phyloP scores from a whole-genome alignment of 2,113 vertebrate species.

The Tragelaphus imberbis region DNA sequence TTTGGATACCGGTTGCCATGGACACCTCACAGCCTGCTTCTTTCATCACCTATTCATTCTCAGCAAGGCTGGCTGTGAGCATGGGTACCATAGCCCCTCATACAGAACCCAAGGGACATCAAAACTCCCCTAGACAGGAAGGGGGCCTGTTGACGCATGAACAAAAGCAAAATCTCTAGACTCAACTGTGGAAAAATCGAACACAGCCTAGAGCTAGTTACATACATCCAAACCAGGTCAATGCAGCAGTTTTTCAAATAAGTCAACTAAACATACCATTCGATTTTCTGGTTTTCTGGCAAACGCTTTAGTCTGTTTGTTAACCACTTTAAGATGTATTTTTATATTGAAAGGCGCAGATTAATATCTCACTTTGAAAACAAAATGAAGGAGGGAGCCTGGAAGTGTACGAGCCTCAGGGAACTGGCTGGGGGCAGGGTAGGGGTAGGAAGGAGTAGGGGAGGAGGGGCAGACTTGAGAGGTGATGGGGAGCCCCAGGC shows the following conservation, averaged over 20 bases:
- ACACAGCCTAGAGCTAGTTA: background rate
- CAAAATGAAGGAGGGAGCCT: background rate
- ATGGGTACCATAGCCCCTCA: constrained; percentile 10
- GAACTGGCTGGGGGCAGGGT: background rate
- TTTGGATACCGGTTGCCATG: constrained; percentile 35
- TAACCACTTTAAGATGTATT: background rate
- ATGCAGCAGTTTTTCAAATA: background rate
- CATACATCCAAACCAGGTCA: background rate
- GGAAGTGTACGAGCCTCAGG: background rate
- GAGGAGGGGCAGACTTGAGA: background rate
- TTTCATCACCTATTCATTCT: constrained; percentile 28
- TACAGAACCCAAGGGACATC: background rate
- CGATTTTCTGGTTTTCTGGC: background rate
- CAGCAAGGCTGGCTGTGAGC: background rate
- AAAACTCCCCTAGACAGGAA: background rate
- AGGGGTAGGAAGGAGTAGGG: background rate
- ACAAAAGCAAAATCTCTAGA: background rate
- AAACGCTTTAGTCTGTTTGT: background rate
- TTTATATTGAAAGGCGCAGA: background rate
- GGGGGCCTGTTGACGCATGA: background rate
- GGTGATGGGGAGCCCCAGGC: background rate
- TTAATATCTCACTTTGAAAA: background rate
- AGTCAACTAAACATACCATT: background rate
- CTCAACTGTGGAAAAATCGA: background rate
- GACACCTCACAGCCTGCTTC: constrained; percentile 28